phyloP scores from a whole-genome alignment of 1,140 invertebrate species.

The Drosophila oshimai region DNA sequence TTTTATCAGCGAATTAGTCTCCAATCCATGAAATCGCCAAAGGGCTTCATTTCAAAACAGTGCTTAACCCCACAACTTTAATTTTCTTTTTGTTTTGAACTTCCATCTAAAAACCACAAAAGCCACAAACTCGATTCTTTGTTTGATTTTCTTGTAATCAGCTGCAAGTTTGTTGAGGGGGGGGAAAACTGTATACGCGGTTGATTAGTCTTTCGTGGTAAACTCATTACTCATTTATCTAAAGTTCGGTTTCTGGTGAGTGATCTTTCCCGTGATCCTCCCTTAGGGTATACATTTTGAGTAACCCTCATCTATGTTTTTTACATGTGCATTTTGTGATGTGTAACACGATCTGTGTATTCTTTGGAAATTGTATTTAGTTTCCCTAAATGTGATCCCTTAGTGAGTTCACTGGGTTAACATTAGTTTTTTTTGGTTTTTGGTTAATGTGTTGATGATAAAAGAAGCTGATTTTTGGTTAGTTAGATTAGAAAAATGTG shows the following conservation, averaged over 20 bases:
- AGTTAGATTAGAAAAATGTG: no score
- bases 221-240: constrained; percentile 44
- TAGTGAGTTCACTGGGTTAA: constrained; percentile 23
- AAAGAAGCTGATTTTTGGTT: neutral
- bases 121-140: constrained; percentile 36
- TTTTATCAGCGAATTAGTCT: constrained; percentile 36
- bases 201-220: constrained; percentile 29
- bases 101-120: constrained; percentile 14
- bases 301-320: constrained; percentile 18
- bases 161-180: neutral
- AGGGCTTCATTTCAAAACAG: neutral
- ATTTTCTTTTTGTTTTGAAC: constrained; percentile 8
- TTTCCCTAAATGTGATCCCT: constrained; percentile 14
- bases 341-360: constrained; percentile 27
- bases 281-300: constrained; percentile 10
- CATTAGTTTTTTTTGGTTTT: constrained; percentile 3
- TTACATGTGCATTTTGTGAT: constrained; percentile 14
- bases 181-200: constrained; percentile 18
- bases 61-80: constrained; percentile 14
- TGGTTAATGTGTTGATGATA: constrained; percentile 1
- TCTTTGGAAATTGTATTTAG: constrained; percentile 31
- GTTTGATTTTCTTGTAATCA: constrained; percentile 36
- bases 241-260: constrained; percentile 15
- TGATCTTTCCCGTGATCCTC: constrained; percentile 34
- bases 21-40: constrained; percentile 28